phyloP scores from a whole-genome alignment of 2,113 vertebrate species.

The Gallinago paraguaiae region DNA sequence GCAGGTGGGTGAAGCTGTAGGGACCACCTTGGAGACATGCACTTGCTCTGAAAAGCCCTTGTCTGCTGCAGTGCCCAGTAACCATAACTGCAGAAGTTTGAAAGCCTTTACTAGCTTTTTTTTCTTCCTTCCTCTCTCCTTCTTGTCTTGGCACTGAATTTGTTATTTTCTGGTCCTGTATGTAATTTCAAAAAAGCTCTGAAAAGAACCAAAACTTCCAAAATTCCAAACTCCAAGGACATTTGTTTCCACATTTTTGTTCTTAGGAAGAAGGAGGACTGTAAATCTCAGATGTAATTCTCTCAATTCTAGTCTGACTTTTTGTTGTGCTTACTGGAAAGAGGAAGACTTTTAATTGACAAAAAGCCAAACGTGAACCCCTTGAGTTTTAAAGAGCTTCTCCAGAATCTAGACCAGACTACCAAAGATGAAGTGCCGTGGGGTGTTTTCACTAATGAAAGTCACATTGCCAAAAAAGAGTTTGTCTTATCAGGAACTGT shows the following conservation, averaged over 20 bases:
- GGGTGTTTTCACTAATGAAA: not conserved
- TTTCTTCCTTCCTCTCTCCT: not conserved
- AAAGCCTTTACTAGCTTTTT: not conserved
- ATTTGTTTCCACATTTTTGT: not conserved
- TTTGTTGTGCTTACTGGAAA: not conserved
- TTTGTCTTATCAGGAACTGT: not conserved
- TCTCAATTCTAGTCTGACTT: not conserved
- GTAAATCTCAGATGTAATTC: not conserved
- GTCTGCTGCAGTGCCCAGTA: not conserved
- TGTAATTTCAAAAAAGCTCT: not conserved
- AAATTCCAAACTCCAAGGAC: not conserved
- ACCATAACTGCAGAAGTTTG: not conserved
- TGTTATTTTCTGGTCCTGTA: not conserved
- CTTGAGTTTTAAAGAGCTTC: not conserved
- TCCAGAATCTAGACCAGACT: not conserved
- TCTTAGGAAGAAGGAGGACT: not conserved
- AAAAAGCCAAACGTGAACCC: fast-evolving
- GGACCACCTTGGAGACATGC: not conserved
- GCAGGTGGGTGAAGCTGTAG: not conserved
- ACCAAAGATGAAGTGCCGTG: not conserved
- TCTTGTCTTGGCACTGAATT: not conserved
- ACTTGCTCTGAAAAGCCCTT: not conserved
- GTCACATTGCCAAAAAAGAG: not conserved
- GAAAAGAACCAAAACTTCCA: not conserved
- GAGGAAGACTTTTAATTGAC: not conserved